Evolutionary conservation across 2,888 invertebrate genomes (phyloP), one percentile per base, ranked within the genome.

Genomic region (Hydrotaea diabolus): DNA sequence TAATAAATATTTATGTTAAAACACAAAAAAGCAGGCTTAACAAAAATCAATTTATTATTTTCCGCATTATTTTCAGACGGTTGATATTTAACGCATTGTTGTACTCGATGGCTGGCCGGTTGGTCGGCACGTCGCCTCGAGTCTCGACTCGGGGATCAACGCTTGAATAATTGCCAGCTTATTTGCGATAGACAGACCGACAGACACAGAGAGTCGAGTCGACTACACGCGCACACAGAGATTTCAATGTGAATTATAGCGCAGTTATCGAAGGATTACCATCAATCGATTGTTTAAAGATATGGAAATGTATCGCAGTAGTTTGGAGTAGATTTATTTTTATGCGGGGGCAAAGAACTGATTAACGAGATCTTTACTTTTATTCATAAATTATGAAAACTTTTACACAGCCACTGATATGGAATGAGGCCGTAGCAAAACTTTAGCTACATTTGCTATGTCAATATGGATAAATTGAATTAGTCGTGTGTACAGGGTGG

Each of bases 1-100:
- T 69, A 46, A 69, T 69, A 69, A 69, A 46, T 69, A 69, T 69
- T 69, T 69, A 46, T 69, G 69, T 46, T 43, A 39, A 69, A 69
- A 46, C 11, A 46, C 13, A 21, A 69, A 69, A 69, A 43, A n/a
- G n/a, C n/a, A n/a, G n/a, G 69, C 69, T 69, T 69, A 69, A 69
- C 46, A 69, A 43, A 39, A 46, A 46, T 69, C 46, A 69, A 69
- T 69, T 69, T 69, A 69, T 69, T 69, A 46, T 46, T 69, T 69
- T 43, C 46, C 46, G 69, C 43, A 69, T 69, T 69, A 23, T 69
- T 69, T 46, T 36, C n/a, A 49, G 2, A 31, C 1, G 43, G 39
- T 36, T 64, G 31, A 13, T 64, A 8, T 17, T 9, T 17, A 59
- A 59, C 13, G 26, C 13, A 5, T 39, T 31, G 31, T 31, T 31